Evolutionary conservation across 92 coral and sea anemone genomes (phyloP), one percentile per base, ranked within the genome.

Genomic region (Porites cylindrica): DNA sequence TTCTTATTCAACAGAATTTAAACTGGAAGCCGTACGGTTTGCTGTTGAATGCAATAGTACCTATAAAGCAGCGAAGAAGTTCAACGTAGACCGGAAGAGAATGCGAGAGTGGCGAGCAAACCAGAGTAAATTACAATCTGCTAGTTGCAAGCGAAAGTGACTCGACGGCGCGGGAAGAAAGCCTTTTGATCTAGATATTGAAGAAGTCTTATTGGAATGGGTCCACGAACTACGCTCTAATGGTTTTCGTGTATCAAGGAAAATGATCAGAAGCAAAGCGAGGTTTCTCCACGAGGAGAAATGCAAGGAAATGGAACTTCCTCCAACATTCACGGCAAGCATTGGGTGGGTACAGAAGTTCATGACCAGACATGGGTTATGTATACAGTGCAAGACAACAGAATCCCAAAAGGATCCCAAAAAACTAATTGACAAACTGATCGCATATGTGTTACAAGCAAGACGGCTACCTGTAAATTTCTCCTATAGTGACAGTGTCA

Each of bases 1-100:
- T 80, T 80, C 80, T 51, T 66, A 81, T 88, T 88, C 86, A 74
- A 58, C 87, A 65, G 78, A 90, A 86, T 90, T 66, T 69, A 81
- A 86, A 90, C 88, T 80, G 76, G 84, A 80, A 89, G 92, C 92
- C 47, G 76, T 76, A 77, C 78, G n/a, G 88, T 86, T 53, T 78
- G 65, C 71, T 68, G 84, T 66, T 62, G 38, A 70, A 86, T 58
- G 81, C 72, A 84, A 85, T 78, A 84, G 92, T 69, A 88, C 66
- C 87, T 75, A 72, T 74, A 29, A 80, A 72, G 86, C 85, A 32
- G 83, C 82, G 76, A 85, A 85, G 62, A 85, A 53, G 77, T 85
- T 85, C 77, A 85, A 77, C 62, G 72, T 87, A 26, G 91, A 80
- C 81, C 51, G 81, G 67, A 87, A 73, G 86, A 87, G 91, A 87